These are phyloP conservation scores for Ceyx melanurus DNA, from an alignment of 2,113 vertebrate genomes.

Conservation along the genomic window DNA sequence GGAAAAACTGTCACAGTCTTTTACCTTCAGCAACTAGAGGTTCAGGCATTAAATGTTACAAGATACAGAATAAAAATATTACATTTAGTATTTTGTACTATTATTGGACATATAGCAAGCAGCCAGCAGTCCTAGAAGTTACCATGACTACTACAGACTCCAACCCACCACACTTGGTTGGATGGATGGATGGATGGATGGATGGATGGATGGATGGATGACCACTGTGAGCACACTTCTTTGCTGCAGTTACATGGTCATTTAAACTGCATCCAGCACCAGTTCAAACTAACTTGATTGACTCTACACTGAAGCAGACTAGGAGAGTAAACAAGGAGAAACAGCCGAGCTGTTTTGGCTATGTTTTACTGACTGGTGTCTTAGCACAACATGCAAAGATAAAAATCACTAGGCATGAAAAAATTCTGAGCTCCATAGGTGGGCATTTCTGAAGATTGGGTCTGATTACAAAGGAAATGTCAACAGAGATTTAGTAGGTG, in stretches of 20 bases:
- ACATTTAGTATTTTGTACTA: neutral
- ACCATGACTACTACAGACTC: neutral
- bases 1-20: neutral
- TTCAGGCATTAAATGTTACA: neutral
- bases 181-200: neutral
- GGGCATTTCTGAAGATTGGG: neutral
- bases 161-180: neutral
- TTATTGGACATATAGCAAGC: neutral
- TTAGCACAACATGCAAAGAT: neutral
- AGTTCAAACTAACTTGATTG: too few species aligned
- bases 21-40: neutral
- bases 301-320: neutral
- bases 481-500: neutral
- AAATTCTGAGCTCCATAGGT: neutral
- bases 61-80: neutral
- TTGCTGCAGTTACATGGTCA: neutral
- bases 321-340: neutral
- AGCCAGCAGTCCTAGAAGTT: neutral
- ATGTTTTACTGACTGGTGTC: neutral
- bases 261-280: neutral
- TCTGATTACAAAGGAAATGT: neutral
- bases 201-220: neutral
- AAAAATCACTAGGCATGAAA: neutral
- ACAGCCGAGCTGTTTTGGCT: neutral
- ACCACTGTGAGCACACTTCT: neutral